Evolutionary conservation across 2,797 vertebrate genomes (phyloP), one percentile per base, ranked within the genome.

Genomic region (Sebastes glaucus): DNA sequence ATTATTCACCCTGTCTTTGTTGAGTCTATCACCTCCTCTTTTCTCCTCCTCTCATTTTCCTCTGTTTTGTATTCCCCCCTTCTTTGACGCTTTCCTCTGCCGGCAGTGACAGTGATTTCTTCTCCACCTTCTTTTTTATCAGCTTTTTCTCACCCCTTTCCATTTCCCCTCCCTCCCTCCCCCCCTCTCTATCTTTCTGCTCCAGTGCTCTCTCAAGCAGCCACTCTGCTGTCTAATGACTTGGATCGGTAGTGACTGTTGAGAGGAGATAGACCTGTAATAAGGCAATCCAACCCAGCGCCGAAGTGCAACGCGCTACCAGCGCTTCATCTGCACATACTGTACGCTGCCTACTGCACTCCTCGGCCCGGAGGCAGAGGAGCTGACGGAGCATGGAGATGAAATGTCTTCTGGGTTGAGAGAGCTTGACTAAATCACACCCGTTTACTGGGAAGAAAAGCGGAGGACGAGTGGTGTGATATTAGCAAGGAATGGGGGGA

Each of bases 231-330:
- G 86, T 88, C 88, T 92, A 94, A 94, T 92, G 93, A 91, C 92
- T 93, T 68, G 89, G 87, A 94, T 90, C 78, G 25, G 86, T 77
- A 74, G 85, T 83, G 88, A 90, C 86, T 91, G 91, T 80, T 79
- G 89, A 91, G 88, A 87, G 84, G 84, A 92, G 90, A 93, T 91
- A 92, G 89, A 94, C 85, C 83, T 90, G 90, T 93, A 91, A 93
- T 92, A 93, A 90, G 89, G 70, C 78, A 83, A 88, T 87, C 80
- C 83, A 77, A 69, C 66, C 64, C 79, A 4, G 57, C 10, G 18
- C 73, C 20, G n/a, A 60, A 78, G 86, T 62, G 71, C 78, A 70
- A 64, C 25, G 42, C 14, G 22, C 74, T 71, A 80, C 82, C 52
- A 33, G 77, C 7, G 68, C 81, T 83, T 83, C 79, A 57, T 81